Percentiles rank a stretch among this genome's conserved stretches.
phyloP scores from a whole-genome alignment of 2,888 invertebrate species.

The Lasioglossum marginatum region DNA sequence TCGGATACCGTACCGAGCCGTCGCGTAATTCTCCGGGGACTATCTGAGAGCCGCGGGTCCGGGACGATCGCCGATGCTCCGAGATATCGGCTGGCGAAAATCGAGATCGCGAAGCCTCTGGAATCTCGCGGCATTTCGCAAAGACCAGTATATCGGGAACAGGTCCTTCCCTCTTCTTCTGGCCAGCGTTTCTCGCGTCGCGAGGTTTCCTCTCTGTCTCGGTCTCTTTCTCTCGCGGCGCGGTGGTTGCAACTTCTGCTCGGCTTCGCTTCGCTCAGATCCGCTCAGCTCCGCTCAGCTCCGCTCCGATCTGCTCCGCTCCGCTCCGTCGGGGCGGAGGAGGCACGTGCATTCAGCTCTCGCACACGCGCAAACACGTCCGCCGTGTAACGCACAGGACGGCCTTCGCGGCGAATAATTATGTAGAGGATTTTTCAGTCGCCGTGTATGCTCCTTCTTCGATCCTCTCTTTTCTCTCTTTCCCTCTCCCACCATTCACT shows the following conservation, averaged over 20 bases:
- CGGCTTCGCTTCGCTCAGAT: not conserved
- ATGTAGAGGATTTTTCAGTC: constrained; percentile 78
- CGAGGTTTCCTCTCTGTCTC: constrained; percentile 9
- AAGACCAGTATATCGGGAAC: constrained; percentile 79
- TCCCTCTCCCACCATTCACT: not conserved
- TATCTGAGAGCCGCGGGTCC: not conserved
- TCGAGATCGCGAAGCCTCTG: constrained; percentile 56
- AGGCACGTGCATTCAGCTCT: constrained; percentile 55
- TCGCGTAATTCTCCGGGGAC: constrained; percentile 9
- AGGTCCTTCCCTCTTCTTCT: constrained; percentile 69
- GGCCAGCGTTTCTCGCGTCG: not conserved
- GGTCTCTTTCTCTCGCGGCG: constrained; percentile 11
- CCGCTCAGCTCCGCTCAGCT: not conserved
- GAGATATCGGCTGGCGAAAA: constrained; percentile 57
- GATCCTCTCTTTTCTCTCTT: not conserved
- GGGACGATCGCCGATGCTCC: not conserved
- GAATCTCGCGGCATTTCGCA: constrained; percentile 80
- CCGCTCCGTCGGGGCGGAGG: constrained; percentile 31
- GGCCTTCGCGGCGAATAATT: constrained; percentile 82
- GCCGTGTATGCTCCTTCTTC: constrained; percentile 29
- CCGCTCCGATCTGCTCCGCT: not conserved
- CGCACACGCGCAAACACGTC: constrained; percentile 39
- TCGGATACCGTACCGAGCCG: constrained; percentile 22
- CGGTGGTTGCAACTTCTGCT: not conserved
- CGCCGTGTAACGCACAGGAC: constrained; percentile 77